Conservation (phyloP, 2,113 vertebrate species). For the Circaetus cinerascens region DNA sequence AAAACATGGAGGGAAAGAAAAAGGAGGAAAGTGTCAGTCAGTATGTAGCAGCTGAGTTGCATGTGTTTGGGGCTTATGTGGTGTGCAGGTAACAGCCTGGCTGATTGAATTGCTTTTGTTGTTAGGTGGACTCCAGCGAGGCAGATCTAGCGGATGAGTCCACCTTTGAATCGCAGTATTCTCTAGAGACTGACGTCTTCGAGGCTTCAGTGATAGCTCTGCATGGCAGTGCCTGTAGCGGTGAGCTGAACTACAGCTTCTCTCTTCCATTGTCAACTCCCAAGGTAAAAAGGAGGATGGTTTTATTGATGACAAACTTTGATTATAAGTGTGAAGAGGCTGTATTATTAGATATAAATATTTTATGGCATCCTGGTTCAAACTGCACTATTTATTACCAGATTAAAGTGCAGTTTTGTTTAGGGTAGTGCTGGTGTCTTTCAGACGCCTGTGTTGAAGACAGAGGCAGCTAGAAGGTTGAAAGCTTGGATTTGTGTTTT, state of each 20-base stretch:
- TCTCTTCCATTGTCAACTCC: conserved; percentile 74
- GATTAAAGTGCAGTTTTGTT: not conserved
- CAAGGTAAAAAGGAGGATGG: conserved; percentile 75
- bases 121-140: conserved; percentile 87
- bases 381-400: not conserved
- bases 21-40: not conserved
- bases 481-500: not conserved
- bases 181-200: conserved; percentile 76
- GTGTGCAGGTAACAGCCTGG: not conserved
- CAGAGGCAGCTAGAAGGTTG: not conserved
- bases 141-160: conserved; percentile 81
- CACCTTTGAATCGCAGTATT: conserved; percentile 74
- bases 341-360: not conserved
- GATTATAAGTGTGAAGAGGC: not conserved
- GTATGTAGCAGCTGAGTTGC: not conserved
- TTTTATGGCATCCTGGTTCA: not conserved
- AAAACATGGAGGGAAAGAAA: not conserved
- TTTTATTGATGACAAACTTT: not conserved
- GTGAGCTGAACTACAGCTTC: conserved; percentile 72
- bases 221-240: conserved; percentile 77
- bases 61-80: not conserved
- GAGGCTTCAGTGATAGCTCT: conserved; percentile 82
- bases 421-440: not conserved
- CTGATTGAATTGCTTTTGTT: conserved; percentile 52
- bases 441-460: not conserved